Percentiles rank a stretch among this genome's conserved stretches.
phyloP scores from a whole-genome alignment of 2,797 vertebrate genomes.

The Sebastes paucispinis region DNA sequence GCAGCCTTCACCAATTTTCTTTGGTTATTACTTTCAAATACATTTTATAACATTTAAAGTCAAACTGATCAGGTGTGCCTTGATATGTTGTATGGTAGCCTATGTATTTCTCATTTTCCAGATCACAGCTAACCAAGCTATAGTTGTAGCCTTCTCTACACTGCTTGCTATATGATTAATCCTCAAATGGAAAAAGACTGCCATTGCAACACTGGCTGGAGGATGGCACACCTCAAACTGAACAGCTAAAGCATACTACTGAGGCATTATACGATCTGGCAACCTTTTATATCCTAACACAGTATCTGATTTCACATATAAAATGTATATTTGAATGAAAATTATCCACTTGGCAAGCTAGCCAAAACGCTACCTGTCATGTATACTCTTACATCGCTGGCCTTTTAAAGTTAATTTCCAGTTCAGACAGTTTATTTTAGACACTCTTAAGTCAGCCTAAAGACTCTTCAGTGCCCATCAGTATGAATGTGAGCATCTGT shows the following conservation, averaged over 20 bases:
- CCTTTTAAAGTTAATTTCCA: background rate
- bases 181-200: background rate
- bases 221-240: background rate
- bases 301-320: background rate
- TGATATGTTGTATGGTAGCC: background rate
- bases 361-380: background rate
- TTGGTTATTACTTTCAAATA: background rate
- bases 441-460: background rate
- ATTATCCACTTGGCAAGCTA: background rate
- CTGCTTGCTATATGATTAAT: background rate
- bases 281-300: background rate
- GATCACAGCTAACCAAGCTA: background rate
- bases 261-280: background rate
- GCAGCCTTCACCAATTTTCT: background rate
- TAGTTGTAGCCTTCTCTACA: background rate
- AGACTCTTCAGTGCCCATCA: background rate
- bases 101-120: background rate
- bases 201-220: background rate
- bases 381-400: background rate
- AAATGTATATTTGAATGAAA: background rate
- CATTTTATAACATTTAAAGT: background rate
- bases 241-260: background rate
- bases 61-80: background rate
- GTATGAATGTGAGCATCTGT: slow-evolving; percentile 17
- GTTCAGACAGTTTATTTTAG: background rate